Conservation (phyloP, 2,888 invertebrate species). For the Ashinkailepas kermadecensis region DNA sequence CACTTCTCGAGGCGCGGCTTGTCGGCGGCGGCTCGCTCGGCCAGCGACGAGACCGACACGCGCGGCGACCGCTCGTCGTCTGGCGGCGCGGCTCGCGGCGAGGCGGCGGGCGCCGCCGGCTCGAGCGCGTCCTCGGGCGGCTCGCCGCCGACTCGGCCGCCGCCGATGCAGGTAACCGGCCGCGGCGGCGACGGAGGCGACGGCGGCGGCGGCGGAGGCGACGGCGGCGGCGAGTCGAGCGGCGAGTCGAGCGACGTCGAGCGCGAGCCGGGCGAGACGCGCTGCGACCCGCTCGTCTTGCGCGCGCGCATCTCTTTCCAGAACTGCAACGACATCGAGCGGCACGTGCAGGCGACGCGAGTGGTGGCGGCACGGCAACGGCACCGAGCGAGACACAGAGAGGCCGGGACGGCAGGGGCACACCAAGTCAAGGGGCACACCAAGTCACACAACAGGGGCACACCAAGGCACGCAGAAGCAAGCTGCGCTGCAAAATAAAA, state of each 20-base stretch:
- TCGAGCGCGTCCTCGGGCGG: constrained; percentile 5
- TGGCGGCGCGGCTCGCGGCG: neutral
- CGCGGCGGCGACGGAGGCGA: neutral
- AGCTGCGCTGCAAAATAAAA: no score
- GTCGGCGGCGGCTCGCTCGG: constrained; percentile 35
- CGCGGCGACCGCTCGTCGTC: neutral
- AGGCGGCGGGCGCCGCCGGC: neutral
- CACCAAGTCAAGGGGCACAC: neutral
- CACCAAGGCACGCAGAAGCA: neutral
- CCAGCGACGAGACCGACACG: neutral
- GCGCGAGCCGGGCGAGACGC: neutral
- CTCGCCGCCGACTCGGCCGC: neutral
- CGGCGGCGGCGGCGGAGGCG: neutral
- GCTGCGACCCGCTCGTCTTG: neutral
- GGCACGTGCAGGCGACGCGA: neutral
- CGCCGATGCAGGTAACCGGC: neutral
- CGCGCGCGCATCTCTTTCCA: neutral
- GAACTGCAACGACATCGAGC: neutral
- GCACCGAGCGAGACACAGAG: neutral
- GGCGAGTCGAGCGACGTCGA: neutral
- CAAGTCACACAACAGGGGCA: neutral
- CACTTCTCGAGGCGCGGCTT: constrained; percentile 65
- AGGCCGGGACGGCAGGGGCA: no score
- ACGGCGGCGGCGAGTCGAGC: neutral
- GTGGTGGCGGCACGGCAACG: neutral